A percentile compares a stretch with the other conserved stretches of the same genome.
These are phyloP conservation scores for Ophioninae sp. DNA, from an alignment of 2,888 invertebrate genomes.

Conservation along the genomic window DNA sequence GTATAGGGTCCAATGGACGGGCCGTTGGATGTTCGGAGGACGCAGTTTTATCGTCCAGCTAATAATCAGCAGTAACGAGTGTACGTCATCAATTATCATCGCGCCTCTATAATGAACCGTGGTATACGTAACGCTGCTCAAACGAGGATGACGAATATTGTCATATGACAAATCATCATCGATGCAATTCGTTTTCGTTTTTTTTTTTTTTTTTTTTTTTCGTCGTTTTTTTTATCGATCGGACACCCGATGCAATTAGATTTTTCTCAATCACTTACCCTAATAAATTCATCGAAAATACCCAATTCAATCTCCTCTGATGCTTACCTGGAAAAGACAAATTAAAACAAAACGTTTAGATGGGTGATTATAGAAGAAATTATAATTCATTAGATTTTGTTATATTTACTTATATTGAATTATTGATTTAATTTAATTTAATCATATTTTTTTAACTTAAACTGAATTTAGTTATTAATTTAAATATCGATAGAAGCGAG, in stretches of 20 bases:
- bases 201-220: constrained; percentile 6
- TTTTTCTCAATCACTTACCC: constrained; percentile 49
- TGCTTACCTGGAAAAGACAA: constrained; percentile 71
- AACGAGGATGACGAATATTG: constrained; percentile 19
- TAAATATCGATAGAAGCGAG: too few species aligned
- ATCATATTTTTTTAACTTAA: too few species aligned
- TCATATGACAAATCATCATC: constrained; percentile 33
- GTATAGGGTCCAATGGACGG: not conserved
- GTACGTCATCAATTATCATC: constrained; percentile 71
- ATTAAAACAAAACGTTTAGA: constrained; percentile 10
- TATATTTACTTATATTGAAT: too few species aligned
- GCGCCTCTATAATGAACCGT: constrained; percentile 70
- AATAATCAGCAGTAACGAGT: constrained; percentile 74
- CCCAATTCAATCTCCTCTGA: constrained; percentile 29
- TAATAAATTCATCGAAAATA: not conserved
- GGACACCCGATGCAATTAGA: not conserved
- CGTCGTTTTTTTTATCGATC: too few species aligned
- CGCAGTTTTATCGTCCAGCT: constrained; percentile 60
- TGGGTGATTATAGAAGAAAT: not conserved
- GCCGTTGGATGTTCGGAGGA: constrained; percentile 50
- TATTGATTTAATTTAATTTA: too few species aligned
- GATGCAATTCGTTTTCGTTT: not conserved
- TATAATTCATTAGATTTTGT: too few species aligned
- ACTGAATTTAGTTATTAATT: too few species aligned
- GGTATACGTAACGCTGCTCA: constrained; percentile 28